Base-by-base conservation (phyloP, 2,888 invertebrate species). In the Bellardia bayeri region DNA sequence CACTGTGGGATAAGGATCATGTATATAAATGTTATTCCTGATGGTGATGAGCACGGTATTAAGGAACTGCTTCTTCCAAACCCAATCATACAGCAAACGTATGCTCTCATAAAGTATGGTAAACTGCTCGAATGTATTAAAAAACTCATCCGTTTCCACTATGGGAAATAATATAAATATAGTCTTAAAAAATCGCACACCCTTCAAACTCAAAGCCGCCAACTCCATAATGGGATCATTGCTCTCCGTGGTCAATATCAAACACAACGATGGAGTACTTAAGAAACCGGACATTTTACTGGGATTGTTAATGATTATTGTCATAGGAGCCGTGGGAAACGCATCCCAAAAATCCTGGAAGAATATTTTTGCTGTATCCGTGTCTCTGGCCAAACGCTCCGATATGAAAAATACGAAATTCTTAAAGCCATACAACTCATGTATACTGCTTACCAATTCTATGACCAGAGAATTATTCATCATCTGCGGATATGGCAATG, bases 381-480 rank as follows among this genome's bases (percentile, higher is more conserved):
- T 79, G 13, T 85, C 88, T 1, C 89, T 23, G n/a, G 89, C 79
- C n/a, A 92, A 71, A 13, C 88, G 64, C 54, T 91, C 90, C 58
- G 92, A 91, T 75, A 92, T 88, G 63, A 90, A 92, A n/a, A 92
- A 90, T 0, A 92, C 87, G 14, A 91, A 89, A 72, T 91, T 92
- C 66, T 89, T 89, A 16, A 92, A 92, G 4, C 88, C 76, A 63
- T 90, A 89, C 13, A 89, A 23, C 4, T 87, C 72, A 56, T 91
- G 78, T 23, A 92, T 78, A 14, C 86, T 82, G 1, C 49, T 54
- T n/a, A 92, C 49, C 7, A 92, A 42, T 3, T 91, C 81, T 4
- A 91, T 78, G 0, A 91, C 71, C 49, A 91, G 90, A 0, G 71
- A 82, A 7, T 79, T 89, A 56, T 89, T 89, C 1, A 91, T 83